A percentile compares a stretch with the other conserved stretches of the same genome.
phyloP scores from a whole-genome alignment of 2,888 invertebrate genomes.

The Lingula anatina region DNA sequence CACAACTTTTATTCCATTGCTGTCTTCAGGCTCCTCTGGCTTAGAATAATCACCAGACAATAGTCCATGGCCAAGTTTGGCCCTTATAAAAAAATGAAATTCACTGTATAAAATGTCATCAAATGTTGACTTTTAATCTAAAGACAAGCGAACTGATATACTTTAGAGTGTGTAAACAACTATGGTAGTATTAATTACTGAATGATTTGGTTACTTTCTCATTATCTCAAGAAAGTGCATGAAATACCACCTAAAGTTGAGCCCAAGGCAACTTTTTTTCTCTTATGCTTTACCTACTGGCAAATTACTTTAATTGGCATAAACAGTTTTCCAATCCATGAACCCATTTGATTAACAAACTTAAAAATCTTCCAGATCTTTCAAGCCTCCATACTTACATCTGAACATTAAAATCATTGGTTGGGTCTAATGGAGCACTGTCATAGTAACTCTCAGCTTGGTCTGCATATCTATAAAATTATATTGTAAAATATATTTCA shows the following conservation, averaged over 20 bases:
- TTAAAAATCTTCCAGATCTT: too few relatives aligned
- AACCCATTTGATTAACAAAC: too few relatives aligned
- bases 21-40: too few relatives aligned
- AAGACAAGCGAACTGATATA: not conserved
- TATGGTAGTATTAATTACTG: not conserved
- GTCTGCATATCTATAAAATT: conserved; percentile 31
- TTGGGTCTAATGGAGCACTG: conserved; percentile 28
- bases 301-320: too few relatives aligned
- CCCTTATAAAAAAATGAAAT: conserved; percentile 47
- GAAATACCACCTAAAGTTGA: too few relatives aligned
- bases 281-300: too few relatives aligned
- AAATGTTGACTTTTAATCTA: not conserved
- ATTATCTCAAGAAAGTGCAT: too few relatives aligned
- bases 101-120: not conserved
- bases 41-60: conserved; percentile 84
- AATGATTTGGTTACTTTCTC: too few relatives aligned
- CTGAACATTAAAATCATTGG: conserved; percentile 51
- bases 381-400: conserved; percentile 63
- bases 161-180: not conserved
- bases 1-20: too few relatives aligned
- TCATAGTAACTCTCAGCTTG: conserved; percentile 29
- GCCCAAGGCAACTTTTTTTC: too few relatives aligned
- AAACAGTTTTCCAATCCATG: too few relatives aligned
- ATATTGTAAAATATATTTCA: conserved; percentile 62
- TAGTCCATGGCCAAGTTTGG: conserved; percentile 81